Conservation (phyloP, 2,888 invertebrate species). For the Drosophila fulvimacula region DNA sequence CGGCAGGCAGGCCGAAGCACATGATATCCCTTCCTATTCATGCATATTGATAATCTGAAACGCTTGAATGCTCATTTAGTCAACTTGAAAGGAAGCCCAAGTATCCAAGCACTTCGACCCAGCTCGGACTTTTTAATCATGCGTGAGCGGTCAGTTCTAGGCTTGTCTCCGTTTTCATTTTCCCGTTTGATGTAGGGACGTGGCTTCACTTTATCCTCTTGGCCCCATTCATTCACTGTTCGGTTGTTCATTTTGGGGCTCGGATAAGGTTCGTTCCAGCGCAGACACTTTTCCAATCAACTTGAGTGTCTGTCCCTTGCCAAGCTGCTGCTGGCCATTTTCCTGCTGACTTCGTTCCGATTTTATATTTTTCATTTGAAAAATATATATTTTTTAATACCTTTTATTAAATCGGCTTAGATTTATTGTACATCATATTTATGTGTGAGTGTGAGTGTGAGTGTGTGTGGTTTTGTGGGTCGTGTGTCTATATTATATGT, state of each 20-base stretch:
- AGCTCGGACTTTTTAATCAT: constrained; percentile 68
- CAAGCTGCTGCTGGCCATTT: constrained; percentile 50
- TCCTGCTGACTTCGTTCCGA: constrained; percentile 69
- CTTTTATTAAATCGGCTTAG: constrained; percentile 82
- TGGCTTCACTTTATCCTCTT: constrained; percentile 31
- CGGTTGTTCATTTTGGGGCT: constrained; percentile 65
- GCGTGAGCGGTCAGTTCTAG: constrained; percentile 62
- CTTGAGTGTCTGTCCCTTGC: constrained; percentile 62
- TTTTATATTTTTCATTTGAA: constrained; percentile 74
- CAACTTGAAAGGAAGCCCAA: constrained; percentile 73
- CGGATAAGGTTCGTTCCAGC: constrained; percentile 52
- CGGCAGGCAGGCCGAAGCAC: constrained; percentile 5
- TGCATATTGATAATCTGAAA: constrained; percentile 81
- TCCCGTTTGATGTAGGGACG: constrained; percentile 48
- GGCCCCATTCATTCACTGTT: constrained; percentile 27
- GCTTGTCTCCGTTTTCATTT: constrained; percentile 38
- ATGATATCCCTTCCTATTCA: constrained; percentile 34
- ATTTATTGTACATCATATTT: constrained; percentile 64
- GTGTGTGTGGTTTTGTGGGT: background rate
- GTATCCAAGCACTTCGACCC: constrained; percentile 25
- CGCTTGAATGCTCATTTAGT: constrained; percentile 81
- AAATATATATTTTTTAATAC: constrained; percentile 78
- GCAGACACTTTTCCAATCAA: constrained; percentile 74
- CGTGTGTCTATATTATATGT: constrained; percentile 12
- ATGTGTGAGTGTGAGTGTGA: constrained; percentile 8